These are phyloP conservation scores for Nesidiocoris tenuis DNA, from an alignment of 2,888 invertebrate genomes.

Conservation along the genomic window DNA sequence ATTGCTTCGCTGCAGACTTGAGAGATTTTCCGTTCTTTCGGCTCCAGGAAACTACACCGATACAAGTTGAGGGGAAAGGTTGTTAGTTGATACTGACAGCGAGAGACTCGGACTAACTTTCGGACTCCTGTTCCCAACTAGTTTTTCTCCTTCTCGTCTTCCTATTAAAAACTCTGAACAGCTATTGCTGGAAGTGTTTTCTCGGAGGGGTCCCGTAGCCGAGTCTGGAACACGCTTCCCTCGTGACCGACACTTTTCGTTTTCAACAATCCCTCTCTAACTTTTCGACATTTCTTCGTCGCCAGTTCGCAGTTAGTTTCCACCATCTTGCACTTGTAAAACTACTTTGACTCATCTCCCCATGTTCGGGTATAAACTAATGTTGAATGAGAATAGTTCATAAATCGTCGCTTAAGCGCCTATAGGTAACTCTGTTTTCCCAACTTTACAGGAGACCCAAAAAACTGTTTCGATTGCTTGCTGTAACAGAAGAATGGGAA, in stretches of 20 bases:
- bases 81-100: neutral
- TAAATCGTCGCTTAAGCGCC: no score
- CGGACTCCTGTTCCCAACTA: neutral
- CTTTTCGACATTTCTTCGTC: neutral
- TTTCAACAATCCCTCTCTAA: neutral
- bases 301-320: no score
- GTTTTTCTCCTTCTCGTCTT: neutral
- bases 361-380: no score
- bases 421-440: no score
- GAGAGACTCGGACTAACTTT: neutral
- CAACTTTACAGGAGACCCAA: no score
- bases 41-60: neutral
- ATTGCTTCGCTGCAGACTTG: constrained; percentile 2
- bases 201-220: neutral
- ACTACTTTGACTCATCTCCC: no score
- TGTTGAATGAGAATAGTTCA: no score
- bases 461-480: no score
- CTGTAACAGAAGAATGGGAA: no score
- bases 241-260: neutral
- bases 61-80: constrained; percentile 7
- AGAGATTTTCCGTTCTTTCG: constrained; percentile 5
- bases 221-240: neutral
- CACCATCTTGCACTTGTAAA: no score
- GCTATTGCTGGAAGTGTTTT: constrained; percentile 18
- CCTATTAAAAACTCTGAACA: constrained; percentile 9